A percentile compares a stretch with the other conserved stretches of the same genome.
Evolutionary conservation across 2,113 vertebrate species (phyloP).

Genomic region (Leucopternis melanops): DNA sequence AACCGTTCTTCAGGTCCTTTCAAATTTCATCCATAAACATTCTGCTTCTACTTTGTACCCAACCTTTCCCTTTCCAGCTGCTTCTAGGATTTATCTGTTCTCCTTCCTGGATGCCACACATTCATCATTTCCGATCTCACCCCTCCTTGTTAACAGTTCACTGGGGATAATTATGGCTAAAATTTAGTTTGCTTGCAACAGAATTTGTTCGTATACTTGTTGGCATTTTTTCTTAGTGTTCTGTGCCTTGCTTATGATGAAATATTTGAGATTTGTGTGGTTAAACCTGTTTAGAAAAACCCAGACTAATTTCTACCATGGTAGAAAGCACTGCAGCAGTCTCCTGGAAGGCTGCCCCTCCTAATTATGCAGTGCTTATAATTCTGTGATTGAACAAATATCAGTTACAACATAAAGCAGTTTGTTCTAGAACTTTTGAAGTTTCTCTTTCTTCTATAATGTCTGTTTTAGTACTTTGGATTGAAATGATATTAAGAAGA

Average conservation of each 20-base stretch:
- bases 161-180: background rate
- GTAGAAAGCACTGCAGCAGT: background rate
- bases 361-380: background rate
- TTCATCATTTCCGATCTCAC: too few species aligned
- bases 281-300: background rate
- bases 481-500: background rate
- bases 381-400: background rate
- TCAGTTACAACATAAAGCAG: background rate
- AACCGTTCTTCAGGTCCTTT: background rate
- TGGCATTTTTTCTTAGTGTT: background rate
- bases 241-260: background rate
- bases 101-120: rapidly evolving
- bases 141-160: background rate
- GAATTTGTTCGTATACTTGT: background rate
- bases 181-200: background rate
- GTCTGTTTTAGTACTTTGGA: background rate
- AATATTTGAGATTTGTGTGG: background rate
- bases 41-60: background rate
- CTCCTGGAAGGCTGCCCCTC: background rate
- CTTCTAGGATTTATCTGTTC: too few species aligned
- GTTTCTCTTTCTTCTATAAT: background rate
- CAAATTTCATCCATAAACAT: background rate
- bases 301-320: background rate
- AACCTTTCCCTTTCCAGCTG: background rate
- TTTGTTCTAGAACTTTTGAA: background rate